Evolutionary conservation across 2,113 vertebrate genomes (phyloP).

Genomic region (Mirza zaza): DNA sequence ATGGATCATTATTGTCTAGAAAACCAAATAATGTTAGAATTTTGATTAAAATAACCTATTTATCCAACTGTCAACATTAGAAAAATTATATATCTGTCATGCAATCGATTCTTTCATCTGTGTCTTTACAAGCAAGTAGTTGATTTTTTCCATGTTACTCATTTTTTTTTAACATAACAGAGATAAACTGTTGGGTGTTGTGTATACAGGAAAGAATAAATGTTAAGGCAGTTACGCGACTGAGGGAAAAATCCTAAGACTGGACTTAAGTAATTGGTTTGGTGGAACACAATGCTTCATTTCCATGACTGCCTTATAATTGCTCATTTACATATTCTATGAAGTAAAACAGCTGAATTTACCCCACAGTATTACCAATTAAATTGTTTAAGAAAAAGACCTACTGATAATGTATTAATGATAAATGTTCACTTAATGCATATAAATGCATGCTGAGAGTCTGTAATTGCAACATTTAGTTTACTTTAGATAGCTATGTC

Average conservation of each 20-base stretch:
- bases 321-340: conserved; percentile 8
- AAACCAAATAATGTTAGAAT: background rate
- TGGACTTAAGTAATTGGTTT: background rate
- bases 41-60: background rate
- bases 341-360: conserved; percentile 28
- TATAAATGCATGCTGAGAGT: background rate
- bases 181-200: background rate
- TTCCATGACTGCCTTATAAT: background rate
- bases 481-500: background rate
- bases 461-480: background rate
- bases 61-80: background rate
- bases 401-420: background rate
- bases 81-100: background rate
- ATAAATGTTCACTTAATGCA: background rate
- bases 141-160: background rate
- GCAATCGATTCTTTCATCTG: background rate
- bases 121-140: background rate
- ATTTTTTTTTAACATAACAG: background rate
- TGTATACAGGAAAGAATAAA: background rate
- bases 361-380: background rate
- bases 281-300: background rate
- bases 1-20: background rate
- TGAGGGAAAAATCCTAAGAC: background rate
- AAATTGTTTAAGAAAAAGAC: background rate
- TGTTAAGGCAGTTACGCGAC: background rate